A percentile compares a stretch with the other conserved stretches of the same genome.
Conservation (phyloP, 2,888 invertebrate species). For the Matsumyia berberina region DNA sequence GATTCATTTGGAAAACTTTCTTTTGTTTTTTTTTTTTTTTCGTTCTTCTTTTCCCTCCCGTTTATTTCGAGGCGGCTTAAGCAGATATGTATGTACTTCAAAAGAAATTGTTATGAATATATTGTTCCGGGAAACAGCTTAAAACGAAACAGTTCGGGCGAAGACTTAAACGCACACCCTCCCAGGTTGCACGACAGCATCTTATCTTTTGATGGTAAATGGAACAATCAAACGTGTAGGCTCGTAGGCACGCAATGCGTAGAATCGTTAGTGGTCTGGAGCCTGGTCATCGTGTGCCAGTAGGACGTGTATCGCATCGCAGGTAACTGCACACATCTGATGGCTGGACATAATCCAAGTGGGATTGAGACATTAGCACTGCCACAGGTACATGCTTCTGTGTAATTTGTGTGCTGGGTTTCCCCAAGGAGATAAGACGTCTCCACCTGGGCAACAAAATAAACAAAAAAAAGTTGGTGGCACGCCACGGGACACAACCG, state of each 20-base stretch:
- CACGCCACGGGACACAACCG: conserved; percentile 58
- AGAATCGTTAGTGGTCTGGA: conserved; percentile 1
- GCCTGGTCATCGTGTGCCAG: conserved; percentile 30
- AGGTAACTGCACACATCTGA: conserved; percentile 8
- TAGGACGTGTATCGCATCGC: conserved; percentile 13
- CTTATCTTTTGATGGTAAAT: conserved; percentile 44
- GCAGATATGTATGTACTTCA: conserved; percentile 44
- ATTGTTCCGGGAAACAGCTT: conserved; percentile 50
- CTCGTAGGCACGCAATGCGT: background rate
- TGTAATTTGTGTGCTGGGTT: conserved; percentile 46
- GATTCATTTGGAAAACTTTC: conserved; percentile 52
- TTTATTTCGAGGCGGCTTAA: conserved; percentile 17
- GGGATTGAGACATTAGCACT: conserved; percentile 62
- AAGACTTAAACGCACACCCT: conserved; percentile 25
- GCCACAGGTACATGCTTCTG: conserved; percentile 56
- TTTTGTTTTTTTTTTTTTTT: conserved; percentile 7
- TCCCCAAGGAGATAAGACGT: conserved; percentile 52
- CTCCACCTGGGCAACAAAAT: conserved; percentile 50
- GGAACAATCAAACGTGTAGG: conserved; percentile 41
- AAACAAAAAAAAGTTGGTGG: conserved; percentile 26
- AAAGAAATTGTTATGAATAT: conserved; percentile 67
- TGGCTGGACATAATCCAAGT: conserved; percentile 25
- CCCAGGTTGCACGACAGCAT: conserved; percentile 4
- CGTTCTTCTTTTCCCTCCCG: too few relatives aligned
- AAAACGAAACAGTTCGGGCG: conserved; percentile 16